Evolutionary conservation across 2,888 invertebrate species (phyloP).

Genomic region (Melanostoma scalare): DNA sequence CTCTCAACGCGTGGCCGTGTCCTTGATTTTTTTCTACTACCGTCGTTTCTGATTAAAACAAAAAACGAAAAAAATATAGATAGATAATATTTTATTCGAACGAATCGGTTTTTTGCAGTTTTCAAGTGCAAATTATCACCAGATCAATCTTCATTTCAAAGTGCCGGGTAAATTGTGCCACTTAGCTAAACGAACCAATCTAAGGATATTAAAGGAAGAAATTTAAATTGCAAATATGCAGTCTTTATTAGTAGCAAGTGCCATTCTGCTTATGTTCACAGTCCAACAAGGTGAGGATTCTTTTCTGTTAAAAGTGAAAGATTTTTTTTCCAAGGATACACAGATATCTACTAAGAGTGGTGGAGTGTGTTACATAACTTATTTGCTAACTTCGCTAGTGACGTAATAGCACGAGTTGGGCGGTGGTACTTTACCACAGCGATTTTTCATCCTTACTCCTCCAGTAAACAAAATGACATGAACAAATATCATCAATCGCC

Average conservation of each 20-base stretch:
- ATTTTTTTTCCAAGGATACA: slow-evolving; percentile 46
- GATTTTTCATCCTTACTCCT: neutral
- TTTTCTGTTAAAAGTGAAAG: slow-evolving; percentile 32
- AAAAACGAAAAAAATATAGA: neutral
- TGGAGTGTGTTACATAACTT: slow-evolving; percentile 62
- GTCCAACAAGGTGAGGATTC: slow-evolving; percentile 82
- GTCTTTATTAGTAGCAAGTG: slow-evolving; percentile 80
- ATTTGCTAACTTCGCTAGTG: slow-evolving; percentile 44
- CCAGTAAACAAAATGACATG: neutral
- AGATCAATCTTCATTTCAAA: neutral
- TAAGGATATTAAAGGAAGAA: slow-evolving; percentile 15
- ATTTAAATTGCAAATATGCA: slow-evolving; percentile 77
- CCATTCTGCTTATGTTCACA: slow-evolving; percentile 80
- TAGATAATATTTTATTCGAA: neutral
- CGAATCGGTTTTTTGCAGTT: slow-evolving; percentile 6
- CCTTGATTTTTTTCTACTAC: slow-evolving; percentile 10
- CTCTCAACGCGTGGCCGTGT: slow-evolving; percentile 23
- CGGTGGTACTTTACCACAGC: neutral
- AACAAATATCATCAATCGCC: slow-evolving; percentile 6
- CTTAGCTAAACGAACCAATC: slow-evolving; percentile 6
- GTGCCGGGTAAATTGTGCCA: slow-evolving; percentile 54
- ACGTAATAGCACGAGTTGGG: slow-evolving; percentile 36
- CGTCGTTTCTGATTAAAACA: slow-evolving; percentile 16
- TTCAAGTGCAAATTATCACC: slow-evolving; percentile 8
- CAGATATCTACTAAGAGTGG: neutral